Conservation (phyloP, 2,888 invertebrate genomes). For the Acronicta leporina region DNA sequence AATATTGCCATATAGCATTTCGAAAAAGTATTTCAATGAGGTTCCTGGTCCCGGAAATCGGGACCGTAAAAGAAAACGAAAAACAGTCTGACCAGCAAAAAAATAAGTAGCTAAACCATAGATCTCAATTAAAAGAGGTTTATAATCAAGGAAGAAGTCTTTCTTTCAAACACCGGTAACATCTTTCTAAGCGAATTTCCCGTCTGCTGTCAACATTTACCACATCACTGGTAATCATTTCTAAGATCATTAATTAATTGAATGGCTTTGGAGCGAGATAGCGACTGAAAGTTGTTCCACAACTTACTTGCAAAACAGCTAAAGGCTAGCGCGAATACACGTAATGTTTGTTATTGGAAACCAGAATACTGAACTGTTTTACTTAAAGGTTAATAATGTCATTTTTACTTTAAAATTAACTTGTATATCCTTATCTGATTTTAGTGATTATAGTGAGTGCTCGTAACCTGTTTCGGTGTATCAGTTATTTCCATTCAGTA, state of each 20-base stretch:
- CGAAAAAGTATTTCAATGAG: not conserved
- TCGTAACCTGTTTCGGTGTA: conserved; percentile 10
- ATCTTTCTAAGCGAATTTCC: conserved; percentile 20
- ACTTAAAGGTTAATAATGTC: conserved; percentile 19
- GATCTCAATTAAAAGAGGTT: no score
- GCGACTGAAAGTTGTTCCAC: conserved; percentile 46
- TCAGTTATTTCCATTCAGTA: conserved; percentile 18
- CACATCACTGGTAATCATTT: conserved; percentile 12
- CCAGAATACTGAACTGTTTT: conserved; percentile 11
- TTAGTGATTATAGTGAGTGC: conserved; percentile 11
- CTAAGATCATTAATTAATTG: conserved; percentile 35
- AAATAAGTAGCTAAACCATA: no score
- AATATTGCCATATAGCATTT: not conserved
- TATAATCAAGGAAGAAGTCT: not conserved
- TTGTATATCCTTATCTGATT: conserved; percentile 27
- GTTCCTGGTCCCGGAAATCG: no score
- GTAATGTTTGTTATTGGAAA: conserved; percentile 6
- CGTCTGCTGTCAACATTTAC: conserved; percentile 27
- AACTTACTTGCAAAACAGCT: conserved; percentile 30
- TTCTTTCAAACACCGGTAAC: conserved; percentile 16
- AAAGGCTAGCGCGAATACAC: conserved; percentile 1
- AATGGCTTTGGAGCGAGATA: conserved; percentile 18
- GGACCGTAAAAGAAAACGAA: no score
- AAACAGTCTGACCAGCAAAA: no score
- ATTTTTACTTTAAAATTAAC: conserved; percentile 13